Conservation (phyloP, 2,888 invertebrate genomes). For the Steinernema carpocapsae region DNA sequence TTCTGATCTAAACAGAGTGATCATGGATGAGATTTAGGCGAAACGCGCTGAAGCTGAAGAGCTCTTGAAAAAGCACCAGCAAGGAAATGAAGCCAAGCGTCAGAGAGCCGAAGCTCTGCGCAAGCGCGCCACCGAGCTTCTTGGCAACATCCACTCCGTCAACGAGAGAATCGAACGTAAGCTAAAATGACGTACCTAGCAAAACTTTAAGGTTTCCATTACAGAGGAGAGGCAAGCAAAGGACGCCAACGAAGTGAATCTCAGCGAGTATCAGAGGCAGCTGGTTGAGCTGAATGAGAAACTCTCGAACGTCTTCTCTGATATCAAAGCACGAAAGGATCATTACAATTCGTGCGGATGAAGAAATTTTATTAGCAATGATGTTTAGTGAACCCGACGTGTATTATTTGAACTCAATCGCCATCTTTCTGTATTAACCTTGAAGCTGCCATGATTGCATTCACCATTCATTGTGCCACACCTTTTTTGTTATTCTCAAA, state of each 20-base stretch:
- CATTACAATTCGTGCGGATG: slow-evolving; percentile 22
- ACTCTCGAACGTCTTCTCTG: background rate
- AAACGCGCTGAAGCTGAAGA: slow-evolving; percentile 58
- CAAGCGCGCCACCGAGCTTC: slow-evolving; percentile 58
- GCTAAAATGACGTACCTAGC: background rate
- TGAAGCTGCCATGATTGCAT: background rate
- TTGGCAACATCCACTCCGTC: slow-evolving; percentile 60
- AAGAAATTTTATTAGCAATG: background rate
- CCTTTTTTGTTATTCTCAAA: slow-evolving; percentile 4
- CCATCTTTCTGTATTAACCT: background rate
- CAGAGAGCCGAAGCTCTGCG: slow-evolving; percentile 59
- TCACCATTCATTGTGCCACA: background rate
- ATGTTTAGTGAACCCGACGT: slow-evolving; percentile 4
- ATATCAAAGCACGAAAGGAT: slow-evolving; percentile 13
- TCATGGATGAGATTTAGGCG: slow-evolving; percentile 56
- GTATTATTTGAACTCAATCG: slow-evolving; percentile 19
- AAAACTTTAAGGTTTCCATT: background rate
- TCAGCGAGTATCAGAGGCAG: slow-evolving; percentile 13
- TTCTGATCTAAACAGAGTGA: background rate
- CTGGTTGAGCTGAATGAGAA: slow-evolving; percentile 2
- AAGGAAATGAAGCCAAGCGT: slow-evolving; percentile 64
- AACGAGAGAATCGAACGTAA: slow-evolving; percentile 62
- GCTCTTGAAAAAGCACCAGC: slow-evolving; percentile 56
- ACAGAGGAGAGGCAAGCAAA: slow-evolving; percentile 10
- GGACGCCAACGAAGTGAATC: slow-evolving; percentile 25